Conservation (phyloP, 2,797 vertebrate species). For the Lophotriccus pileatus region DNA sequence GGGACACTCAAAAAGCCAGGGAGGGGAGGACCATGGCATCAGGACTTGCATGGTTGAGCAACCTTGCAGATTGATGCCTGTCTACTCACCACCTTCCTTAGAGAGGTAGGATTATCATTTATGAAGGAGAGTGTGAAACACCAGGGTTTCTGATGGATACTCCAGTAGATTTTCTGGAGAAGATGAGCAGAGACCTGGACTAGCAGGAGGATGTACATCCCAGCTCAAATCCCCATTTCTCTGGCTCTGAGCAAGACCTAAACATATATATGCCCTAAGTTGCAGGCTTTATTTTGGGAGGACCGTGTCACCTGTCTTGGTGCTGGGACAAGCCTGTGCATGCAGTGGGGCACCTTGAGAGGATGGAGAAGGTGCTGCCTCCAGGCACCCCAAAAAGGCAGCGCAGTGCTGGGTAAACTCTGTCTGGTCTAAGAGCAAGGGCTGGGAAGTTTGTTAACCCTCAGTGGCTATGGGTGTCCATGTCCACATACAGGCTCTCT, state of each 20-base stretch:
- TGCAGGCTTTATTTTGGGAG: not conserved
- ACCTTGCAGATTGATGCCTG: fast-evolving
- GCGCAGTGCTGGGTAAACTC: not conserved
- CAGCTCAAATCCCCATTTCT: not conserved
- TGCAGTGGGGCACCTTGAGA: not conserved
- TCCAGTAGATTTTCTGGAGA: not conserved
- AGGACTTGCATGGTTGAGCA: not conserved
- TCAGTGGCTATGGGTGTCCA: not conserved
- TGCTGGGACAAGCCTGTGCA: not conserved
- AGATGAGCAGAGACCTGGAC: not conserved
- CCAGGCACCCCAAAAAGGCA: not conserved
- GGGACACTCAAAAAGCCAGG: not conserved
- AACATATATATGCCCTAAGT: fast-evolving
- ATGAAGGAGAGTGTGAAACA: not conserved
- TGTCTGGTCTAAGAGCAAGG: not conserved
- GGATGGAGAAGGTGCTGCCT: not conserved
- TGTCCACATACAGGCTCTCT: not conserved
- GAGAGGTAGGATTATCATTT: not conserved
- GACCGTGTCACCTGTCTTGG: not conserved
- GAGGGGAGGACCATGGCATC: not conserved
- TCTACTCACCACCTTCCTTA: not conserved
- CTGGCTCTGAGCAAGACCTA: not conserved
- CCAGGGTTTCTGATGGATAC: not conserved
- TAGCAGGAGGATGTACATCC: not conserved
- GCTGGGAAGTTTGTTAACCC: not conserved